These are phyloP conservation scores for Augochlora pura DNA, from an alignment of 1,140 invertebrate genomes.

Conservation along the genomic window DNA sequence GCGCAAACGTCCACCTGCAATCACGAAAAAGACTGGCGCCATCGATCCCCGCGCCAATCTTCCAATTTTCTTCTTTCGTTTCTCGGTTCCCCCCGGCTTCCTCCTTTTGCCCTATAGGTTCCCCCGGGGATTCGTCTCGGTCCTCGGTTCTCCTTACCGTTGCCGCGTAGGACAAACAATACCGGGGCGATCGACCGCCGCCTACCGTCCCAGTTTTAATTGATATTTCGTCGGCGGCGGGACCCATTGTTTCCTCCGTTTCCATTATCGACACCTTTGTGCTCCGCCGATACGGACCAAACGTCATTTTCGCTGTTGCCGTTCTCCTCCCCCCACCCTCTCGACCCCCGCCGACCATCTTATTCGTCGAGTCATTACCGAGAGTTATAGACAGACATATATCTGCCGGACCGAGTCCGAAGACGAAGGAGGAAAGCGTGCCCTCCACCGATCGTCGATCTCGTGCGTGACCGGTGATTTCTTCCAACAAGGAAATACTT, in stretches of 20 bases:
- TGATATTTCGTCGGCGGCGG: conserved; percentile 66
- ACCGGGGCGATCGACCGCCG: conserved; percentile 21
- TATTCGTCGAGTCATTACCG: conserved; percentile 69
- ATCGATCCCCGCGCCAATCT: conserved; percentile 28
- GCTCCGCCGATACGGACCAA: conserved; percentile 61
- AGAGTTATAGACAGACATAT: conserved; percentile 29
- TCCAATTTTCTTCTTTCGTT: conserved; percentile 11
- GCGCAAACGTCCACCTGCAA: too few species aligned
- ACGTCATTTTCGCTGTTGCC: conserved; percentile 61
- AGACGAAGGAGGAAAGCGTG: conserved; percentile 24
- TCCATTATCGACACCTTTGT: conserved; percentile 68
- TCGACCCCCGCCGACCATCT: conserved; percentile 49
- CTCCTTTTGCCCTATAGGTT: background rate
- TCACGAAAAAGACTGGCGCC: too few species aligned
- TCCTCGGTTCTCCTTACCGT: background rate
- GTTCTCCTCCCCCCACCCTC: conserved; percentile 7
- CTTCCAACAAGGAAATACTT: too few species aligned
- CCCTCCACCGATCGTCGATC: too few species aligned
- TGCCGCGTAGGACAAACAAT: conserved; percentile 47
- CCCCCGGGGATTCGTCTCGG: background rate
- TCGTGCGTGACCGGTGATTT: too few species aligned
- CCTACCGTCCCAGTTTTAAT: conserved; percentile 66
- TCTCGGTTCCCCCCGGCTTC: background rate
- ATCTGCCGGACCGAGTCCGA: conserved; percentile 8
- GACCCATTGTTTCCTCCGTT: conserved; percentile 64